These are phyloP conservation scores for Lamprologus speciosus DNA, from an alignment of 2,113 vertebrate species.

Conservation along the genomic window DNA sequence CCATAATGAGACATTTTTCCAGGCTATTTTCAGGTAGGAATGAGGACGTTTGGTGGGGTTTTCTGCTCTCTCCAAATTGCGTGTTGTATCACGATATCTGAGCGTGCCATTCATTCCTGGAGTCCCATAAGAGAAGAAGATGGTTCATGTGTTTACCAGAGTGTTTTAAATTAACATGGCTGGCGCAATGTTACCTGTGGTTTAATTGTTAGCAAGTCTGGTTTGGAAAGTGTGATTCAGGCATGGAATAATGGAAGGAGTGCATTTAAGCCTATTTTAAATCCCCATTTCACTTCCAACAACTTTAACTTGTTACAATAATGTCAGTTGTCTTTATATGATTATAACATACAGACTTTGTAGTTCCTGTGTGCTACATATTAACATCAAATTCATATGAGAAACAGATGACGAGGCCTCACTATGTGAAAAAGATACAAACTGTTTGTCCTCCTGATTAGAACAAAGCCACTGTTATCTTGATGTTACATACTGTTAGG, in stretches of 20 bases:
- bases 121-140: not conserved
- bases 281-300: not conserved
- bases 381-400: not conserved
- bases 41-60: not conserved
- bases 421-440: not conserved
- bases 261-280: not conserved
- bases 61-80: not conserved
- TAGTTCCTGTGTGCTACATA: not conserved
- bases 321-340: not conserved
- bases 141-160: not conserved
- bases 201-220: not conserved
- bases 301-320: not conserved
- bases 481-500: not conserved
- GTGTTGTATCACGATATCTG: not conserved
- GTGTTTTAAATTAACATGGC: not conserved
- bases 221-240: not conserved
- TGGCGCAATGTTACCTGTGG: not conserved
- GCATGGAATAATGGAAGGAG: not conserved
- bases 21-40: conserved; percentile 66
- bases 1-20: conserved; percentile 58
- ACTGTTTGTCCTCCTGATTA: not conserved
- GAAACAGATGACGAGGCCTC: not conserved
- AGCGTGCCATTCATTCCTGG: not conserved
- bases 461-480: not conserved
- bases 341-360: not conserved